A percentile compares a stretch with the other conserved stretches of the same genome.
These are phyloP conservation scores for Monomorium pharaonis DNA, from an alignment of 1,140 invertebrate species.

Conservation along the genomic window DNA sequence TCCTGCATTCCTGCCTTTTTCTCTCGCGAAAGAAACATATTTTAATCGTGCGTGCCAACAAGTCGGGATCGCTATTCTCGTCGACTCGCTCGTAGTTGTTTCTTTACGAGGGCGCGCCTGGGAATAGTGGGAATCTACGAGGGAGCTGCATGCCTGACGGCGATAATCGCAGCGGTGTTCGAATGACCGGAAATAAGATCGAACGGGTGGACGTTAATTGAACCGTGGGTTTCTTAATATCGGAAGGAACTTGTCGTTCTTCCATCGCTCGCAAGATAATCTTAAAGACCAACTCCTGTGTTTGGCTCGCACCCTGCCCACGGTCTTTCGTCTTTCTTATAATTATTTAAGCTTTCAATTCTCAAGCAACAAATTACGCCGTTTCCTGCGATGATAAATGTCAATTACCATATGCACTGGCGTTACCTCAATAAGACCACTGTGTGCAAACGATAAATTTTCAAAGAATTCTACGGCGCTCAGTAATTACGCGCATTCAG, in stretches of 20 bases:
- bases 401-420: not conserved
- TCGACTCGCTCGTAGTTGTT: conserved; percentile 24
- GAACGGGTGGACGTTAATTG: conserved; percentile 55
- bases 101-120: conserved; percentile 51
- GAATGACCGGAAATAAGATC: conserved; percentile 67
- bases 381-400: not conserved
- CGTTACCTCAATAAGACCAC: not conserved
- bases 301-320: not conserved
- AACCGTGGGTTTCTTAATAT: conserved; percentile 4
- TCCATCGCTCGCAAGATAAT: not conserved
- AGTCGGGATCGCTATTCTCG: conserved; percentile 47
- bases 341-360: not conserved
- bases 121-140: too few relatives aligned
- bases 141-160: not conserved
- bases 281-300: not conserved
- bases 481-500: conserved; percentile 8
- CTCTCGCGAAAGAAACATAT: conserved; percentile 35
- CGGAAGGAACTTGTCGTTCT: not conserved
- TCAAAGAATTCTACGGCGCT: conserved; percentile 7
- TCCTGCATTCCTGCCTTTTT: conserved; percentile 47
- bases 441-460: conserved; percentile 23
- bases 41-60: conserved; percentile 63
- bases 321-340: too few relatives aligned
- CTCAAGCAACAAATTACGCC: not conserved
- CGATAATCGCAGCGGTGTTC: conserved; percentile 23